phyloP scores from a whole-genome alignment of 2,113 vertebrate species.

The Pseudopodoces humilis region DNA sequence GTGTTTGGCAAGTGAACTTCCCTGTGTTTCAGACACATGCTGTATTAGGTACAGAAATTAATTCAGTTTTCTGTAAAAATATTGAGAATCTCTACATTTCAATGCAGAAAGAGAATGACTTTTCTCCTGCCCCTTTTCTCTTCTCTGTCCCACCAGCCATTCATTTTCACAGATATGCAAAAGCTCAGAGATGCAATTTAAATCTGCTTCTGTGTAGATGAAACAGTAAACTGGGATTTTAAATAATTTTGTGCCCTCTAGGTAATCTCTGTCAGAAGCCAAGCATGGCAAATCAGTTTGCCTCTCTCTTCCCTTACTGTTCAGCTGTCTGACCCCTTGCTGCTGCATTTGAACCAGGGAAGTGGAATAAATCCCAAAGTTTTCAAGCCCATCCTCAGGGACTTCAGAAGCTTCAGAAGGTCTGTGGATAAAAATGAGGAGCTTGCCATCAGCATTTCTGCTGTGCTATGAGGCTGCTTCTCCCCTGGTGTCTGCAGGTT shows the following conservation, averaged over 20 bases:
- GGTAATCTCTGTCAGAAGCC: background rate
- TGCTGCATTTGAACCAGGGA: background rate
- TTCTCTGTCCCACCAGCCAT: background rate
- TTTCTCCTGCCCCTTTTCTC: background rate
- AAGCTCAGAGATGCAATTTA: background rate
- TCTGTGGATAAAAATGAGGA: rapidly evolving
- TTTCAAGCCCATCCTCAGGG: background rate
- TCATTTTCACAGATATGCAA: background rate
- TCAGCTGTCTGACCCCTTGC: background rate
- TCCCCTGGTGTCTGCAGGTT: background rate
- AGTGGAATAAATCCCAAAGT: background rate
- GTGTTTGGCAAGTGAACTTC: background rate
- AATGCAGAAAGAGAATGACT: background rate
- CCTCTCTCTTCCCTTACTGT: background rate
- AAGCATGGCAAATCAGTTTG: background rate
- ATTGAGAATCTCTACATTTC: background rate
- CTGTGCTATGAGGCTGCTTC: background rate
- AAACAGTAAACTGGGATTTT: background rate
- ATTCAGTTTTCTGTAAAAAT: background rate
- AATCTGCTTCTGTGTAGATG: background rate
- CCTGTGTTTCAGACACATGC: background rate
- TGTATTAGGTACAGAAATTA: background rate
- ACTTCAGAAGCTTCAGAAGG: background rate
- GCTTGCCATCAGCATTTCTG: background rate
- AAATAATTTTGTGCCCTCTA: background rate